Conservation (phyloP, 2,888 invertebrate genomes). For the Endomychus coccineus region DNA sequence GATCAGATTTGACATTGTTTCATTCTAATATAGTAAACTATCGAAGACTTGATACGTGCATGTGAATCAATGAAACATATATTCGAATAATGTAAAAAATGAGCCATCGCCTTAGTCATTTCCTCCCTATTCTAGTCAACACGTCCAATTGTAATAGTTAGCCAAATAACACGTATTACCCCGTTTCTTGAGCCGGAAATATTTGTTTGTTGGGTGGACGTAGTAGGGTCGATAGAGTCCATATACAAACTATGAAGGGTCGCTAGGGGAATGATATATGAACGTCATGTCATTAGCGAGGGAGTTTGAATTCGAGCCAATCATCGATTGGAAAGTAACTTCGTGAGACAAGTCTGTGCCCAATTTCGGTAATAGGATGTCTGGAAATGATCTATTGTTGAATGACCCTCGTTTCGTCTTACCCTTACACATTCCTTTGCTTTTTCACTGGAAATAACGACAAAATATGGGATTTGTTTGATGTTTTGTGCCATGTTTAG, state of each 20-base stretch:
- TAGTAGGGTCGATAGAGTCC: slow-evolving; percentile 19
- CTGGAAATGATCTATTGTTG: slow-evolving; percentile 41
- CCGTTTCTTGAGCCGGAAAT: slow-evolving; percentile 23
- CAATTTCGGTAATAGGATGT: slow-evolving; percentile 41
- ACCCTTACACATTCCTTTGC: too few species aligned
- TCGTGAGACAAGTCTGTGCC: slow-evolving; percentile 31
- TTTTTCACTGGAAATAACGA: too few species aligned
- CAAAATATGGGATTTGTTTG: too few species aligned
- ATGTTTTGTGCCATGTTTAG: too few species aligned
- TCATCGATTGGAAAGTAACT: slow-evolving; percentile 31
- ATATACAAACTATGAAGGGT: slow-evolving; percentile 11
- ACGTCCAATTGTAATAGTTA: slow-evolving; percentile 13
- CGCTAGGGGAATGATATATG: slow-evolving; percentile 12
- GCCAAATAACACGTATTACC: slow-evolving; percentile 17
- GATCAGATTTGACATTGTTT: too few species aligned
- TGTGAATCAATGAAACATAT: too few species aligned
- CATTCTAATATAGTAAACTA: too few species aligned
- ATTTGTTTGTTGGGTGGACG: slow-evolving; percentile 21
- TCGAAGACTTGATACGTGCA: too few species aligned
- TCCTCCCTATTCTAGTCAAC: slow-evolving; percentile 12
- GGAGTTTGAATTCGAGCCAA: slow-evolving; percentile 24
- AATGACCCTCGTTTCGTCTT: slow-evolving; percentile 36
- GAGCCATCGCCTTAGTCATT: too few species aligned
- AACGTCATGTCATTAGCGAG: slow-evolving; percentile 15
- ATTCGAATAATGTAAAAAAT: too few species aligned